Base-by-base conservation (phyloP, 2,113 vertebrate species). In the Oriolus oriolus region DNA sequence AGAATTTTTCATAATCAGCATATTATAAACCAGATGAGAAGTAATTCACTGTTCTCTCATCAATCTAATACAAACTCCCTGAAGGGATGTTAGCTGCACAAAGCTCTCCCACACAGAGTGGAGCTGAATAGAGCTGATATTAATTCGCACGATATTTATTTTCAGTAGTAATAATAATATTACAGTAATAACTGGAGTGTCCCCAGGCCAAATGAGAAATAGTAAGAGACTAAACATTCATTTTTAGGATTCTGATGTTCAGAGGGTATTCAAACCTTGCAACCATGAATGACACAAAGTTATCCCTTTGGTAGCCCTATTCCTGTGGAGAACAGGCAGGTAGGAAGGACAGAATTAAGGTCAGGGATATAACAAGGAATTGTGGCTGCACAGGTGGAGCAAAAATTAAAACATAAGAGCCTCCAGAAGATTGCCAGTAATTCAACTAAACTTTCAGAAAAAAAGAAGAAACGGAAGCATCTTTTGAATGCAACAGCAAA, bases 1-100 rank as follows among this genome's bases (percentile, higher is more conserved):
- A 92, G 56, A 93, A 87, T 94, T 92, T 95, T 93, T 96, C 88
- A 96, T 93, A 88, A 94, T 86, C 79, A 96, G 76, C 71, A 57
- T 90, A 77, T 97, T 89, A 95, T 86, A 90, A 87, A 87, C 83
- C 88, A 89, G 88, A 84, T 47, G 93, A 95, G 73, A 93, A 93
- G 88, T 92, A 96, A 96, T 96, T 94, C 85, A 71, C 83, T 94
- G 56, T 56, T 92, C 60, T 83, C 73, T 94, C 90, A 94, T 95
- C 92, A 92, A 84, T 93, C 68, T 93, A 85, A 91, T 73, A 90
- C 35, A 84, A 94, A 76, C 17, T 94, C 93, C 95, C 85, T 53
- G 68, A 91, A 87, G 96, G 71, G 68, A 81, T 81, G 44, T 75
- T 74, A 90, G 59, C 79, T 86, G 47, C 68, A 84, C 60, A 92